Percentiles rank a stretch among this genome's conserved stretches.
These are phyloP conservation scores for Tromatobia lineatoria DNA, from an alignment of 2,888 invertebrate species.

Conservation along the genomic window DNA sequence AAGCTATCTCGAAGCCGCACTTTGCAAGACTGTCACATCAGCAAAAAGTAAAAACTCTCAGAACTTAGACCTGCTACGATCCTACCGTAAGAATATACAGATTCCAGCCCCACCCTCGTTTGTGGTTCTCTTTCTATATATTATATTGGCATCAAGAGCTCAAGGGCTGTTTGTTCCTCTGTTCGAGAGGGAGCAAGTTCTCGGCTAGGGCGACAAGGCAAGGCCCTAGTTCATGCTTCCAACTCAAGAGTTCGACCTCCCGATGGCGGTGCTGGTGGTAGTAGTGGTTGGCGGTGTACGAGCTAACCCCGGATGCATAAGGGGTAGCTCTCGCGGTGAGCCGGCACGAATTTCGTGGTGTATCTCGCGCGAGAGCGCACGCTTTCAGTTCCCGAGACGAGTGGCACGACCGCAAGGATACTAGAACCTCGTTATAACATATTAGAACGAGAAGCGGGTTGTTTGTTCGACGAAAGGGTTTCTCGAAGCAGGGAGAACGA, in stretches of 20 bases:
- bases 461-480: conserved; percentile 56
- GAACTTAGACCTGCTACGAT: conserved; percentile 5
- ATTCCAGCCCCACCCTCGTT: neutral
- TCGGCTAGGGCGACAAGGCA: conserved; percentile 1
- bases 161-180: conserved; percentile 44
- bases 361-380: conserved; percentile 65
- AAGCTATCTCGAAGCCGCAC: neutral
- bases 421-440: conserved; percentile 71
- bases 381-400: conserved; percentile 43
- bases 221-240: neutral
- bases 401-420: conserved; percentile 52
- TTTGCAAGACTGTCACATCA: conserved; percentile 23
- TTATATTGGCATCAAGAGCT: conserved; percentile 27
- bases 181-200: conserved; percentile 1
- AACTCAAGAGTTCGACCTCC: conserved; percentile 29
- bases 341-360: conserved; percentile 67
- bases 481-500: conserved; percentile 62
- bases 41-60: conserved; percentile 24
- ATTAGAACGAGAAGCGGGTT: conserved; percentile 69
- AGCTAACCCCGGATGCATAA: conserved; percentile 61
- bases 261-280: neutral
- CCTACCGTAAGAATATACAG: neutral
- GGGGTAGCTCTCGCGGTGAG: conserved; percentile 63
- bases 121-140: neutral
- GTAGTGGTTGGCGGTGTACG: conserved; percentile 37